Evolutionary conservation across 2,797 vertebrate genomes (phyloP).

Genomic region (Enteromius thamalakanensis): DNA sequence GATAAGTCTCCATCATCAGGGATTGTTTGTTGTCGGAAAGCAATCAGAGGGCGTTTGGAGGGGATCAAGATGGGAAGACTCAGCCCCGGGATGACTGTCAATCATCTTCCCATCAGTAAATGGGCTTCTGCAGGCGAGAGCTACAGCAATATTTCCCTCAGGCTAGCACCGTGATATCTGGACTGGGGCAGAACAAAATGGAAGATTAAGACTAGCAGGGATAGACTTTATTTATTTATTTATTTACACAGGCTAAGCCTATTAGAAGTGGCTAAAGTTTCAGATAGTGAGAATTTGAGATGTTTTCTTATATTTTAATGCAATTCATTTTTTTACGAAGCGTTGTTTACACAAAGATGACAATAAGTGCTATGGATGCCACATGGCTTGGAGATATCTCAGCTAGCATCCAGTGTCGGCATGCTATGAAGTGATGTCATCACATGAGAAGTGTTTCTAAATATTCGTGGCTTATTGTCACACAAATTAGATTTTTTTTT

Average conservation of each 20-base stretch:
- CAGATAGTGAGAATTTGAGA: neutral
- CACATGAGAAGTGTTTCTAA: neutral
- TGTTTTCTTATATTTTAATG: neutral
- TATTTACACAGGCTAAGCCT: constrained; percentile 21
- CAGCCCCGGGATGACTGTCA: constrained; percentile 49
- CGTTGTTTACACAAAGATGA: neutral
- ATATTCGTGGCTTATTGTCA: constrained; percentile 26
- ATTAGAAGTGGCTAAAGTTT: constrained; percentile 17
- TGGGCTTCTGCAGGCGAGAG: constrained; percentile 44
- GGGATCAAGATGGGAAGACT: constrained; percentile 53
- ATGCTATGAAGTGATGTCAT: constrained; percentile 6
- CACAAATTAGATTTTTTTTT: constrained; percentile 10
- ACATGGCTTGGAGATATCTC: neutral
- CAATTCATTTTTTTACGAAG: neutral
- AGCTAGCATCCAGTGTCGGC: neutral
- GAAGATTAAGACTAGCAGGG: constrained; percentile 46
- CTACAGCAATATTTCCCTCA: constrained; percentile 52
- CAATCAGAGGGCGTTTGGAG: constrained; percentile 56
- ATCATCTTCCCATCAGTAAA: constrained; percentile 59
- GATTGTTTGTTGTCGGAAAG: constrained; percentile 51
- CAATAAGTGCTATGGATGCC: neutral
- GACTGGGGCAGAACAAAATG: constrained; percentile 48
- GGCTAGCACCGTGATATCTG: constrained; percentile 49
- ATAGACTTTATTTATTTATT: constrained; percentile 36
- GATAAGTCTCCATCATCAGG: constrained; percentile 42